Evolutionary conservation across 2,888 invertebrate species (phyloP).

Genomic region (Ochropacha duplaris): DNA sequence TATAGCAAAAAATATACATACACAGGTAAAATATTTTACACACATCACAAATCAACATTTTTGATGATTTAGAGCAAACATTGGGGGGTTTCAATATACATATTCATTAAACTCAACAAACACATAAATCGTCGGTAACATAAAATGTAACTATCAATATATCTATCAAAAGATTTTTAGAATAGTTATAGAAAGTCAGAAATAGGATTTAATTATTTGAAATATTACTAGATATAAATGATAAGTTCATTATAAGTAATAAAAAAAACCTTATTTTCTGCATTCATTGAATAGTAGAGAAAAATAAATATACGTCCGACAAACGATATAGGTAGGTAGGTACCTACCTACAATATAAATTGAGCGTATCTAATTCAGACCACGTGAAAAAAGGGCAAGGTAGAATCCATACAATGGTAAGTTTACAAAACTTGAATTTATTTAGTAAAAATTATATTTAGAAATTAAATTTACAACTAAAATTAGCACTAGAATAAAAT

Average conservation of each 20-base stretch:
- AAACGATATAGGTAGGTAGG: too few relatives aligned
- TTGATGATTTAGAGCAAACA: constrained; percentile 53
- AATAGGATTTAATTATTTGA: neutral
- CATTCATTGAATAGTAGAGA: neutral
- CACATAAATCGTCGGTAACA: constrained; percentile 21
- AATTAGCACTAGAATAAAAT: constrained; percentile 60
- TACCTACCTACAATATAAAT: neutral
- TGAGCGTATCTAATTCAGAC: constrained; percentile 8
- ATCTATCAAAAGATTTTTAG: neutral
- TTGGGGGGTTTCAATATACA: constrained; percentile 29
- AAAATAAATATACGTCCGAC: neutral
- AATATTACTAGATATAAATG: neutral
- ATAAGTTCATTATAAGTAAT: neutral
- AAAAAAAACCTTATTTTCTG: neutral
- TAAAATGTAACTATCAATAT: constrained; percentile 7
- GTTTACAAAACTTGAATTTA: constrained; percentile 65
- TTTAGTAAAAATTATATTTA: constrained; percentile 64
- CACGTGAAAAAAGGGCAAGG: constrained; percentile 41
- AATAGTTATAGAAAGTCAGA: neutral
- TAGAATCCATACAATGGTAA: constrained; percentile 60
- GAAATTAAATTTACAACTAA: constrained; percentile 63
- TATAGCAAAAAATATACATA: constrained; percentile 82
- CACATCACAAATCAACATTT: constrained; percentile 68
- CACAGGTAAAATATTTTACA: constrained; percentile 77
- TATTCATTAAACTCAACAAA: constrained; percentile 12